phyloP scores from a whole-genome alignment of 2,888 invertebrate genomes.

The Nomada fabriciana region DNA sequence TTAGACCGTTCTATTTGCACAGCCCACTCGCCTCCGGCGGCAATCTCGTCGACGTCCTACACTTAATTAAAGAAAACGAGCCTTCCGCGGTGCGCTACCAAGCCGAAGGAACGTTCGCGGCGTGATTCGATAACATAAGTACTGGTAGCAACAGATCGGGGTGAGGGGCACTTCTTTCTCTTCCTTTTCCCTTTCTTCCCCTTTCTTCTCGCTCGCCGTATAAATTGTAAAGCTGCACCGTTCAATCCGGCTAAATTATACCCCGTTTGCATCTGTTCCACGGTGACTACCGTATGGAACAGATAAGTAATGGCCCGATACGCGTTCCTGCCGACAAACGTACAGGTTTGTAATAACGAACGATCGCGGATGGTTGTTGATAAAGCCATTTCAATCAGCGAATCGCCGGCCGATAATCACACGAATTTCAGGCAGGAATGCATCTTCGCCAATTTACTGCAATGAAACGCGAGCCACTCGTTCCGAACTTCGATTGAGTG shows the following conservation, averaged over 20 bases:
- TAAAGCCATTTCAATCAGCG: conserved; percentile 37
- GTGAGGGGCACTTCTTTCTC: background rate
- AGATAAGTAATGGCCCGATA: conserved; percentile 1
- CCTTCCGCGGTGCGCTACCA: background rate
- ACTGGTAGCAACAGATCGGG: background rate
- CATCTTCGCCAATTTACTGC: background rate
- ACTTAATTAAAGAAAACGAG: conserved; percentile 50
- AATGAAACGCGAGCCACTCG: background rate
- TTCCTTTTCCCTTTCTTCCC: background rate
- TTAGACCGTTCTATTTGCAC: conserved; percentile 9
- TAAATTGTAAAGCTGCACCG: conserved; percentile 41
- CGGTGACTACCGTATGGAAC: background rate
- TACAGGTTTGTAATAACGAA: background rate
- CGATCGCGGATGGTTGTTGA: conserved; percentile 9
- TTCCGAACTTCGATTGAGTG: background rate
- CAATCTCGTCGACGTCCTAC: conserved; percentile 44
- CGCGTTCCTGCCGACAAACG: background rate
- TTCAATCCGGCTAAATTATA: conserved; percentile 35
- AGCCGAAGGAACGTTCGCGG: conserved; percentile 19
- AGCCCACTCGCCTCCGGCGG: conserved; percentile 5
- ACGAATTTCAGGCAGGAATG: background rate
- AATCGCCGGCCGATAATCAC: conserved; percentile 8
- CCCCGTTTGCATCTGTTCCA: conserved; percentile 28
- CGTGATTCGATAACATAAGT: conserved; percentile 45
- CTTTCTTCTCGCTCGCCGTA: background rate